phyloP scores from a whole-genome alignment of 2,888 invertebrate genomes.

The Drosophila falleni region DNA sequence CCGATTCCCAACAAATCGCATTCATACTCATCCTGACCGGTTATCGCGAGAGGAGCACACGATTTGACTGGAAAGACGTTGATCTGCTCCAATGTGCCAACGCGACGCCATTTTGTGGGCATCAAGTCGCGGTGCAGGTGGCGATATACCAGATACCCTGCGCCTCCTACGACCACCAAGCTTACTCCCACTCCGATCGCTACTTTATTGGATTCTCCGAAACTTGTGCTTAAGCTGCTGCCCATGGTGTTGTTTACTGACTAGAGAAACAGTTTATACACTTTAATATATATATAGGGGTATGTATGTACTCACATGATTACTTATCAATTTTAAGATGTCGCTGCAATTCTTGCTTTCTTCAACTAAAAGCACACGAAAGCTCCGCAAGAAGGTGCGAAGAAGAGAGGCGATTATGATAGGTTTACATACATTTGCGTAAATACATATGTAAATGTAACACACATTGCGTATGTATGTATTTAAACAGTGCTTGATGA shows the following conservation, averaged over 20 bases:
- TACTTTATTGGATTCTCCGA: conserved; percentile 34
- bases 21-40: conserved; percentile 49
- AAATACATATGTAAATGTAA: neutral
- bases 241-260: conserved; percentile 8
- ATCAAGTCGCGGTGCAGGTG: conserved; percentile 72
- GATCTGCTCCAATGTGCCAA: conserved; percentile 76
- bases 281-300: neutral
- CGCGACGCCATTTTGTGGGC: conserved; percentile 82
- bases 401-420: conserved; percentile 1
- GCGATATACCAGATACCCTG: conserved; percentile 71
- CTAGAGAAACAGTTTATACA: neutral
- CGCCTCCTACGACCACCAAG: conserved; percentile 64
- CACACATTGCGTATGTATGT: neutral
- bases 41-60: conserved; percentile 68
- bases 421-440: neutral
- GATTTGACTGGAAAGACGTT: conserved; percentile 83
- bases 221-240: neutral
- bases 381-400: conserved; percentile 19
- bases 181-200: conserved; percentile 67
- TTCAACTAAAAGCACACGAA: conserved; percentile 18
- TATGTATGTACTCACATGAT: conserved; percentile 9
- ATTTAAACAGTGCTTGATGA: neutral
- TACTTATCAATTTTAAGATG: conserved; percentile 12
- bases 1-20: conserved; percentile 81
- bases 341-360: conserved; percentile 11